Percentiles rank a stretch among this genome's conserved stretches.
Conservation (phyloP, 2,797 vertebrate genomes). For the Crenichthys baileyi region DNA sequence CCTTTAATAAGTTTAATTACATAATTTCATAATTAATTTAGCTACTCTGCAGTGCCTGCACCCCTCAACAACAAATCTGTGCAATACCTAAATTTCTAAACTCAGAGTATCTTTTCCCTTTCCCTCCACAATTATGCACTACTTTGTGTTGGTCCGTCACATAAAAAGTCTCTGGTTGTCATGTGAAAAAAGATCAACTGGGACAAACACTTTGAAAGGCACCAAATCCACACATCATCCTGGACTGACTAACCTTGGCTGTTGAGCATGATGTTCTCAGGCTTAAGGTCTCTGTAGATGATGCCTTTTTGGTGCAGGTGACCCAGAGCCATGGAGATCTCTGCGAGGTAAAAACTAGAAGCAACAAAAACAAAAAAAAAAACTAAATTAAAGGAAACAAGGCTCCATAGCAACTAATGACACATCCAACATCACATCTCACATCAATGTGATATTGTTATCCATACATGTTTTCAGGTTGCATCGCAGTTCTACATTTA, state of each 20-base stretch:
- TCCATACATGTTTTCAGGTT: neutral
- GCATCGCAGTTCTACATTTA: neutral
- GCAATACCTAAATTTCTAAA: too few relatives aligned
- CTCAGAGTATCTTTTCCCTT: too few relatives aligned
- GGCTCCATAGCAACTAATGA: neutral
- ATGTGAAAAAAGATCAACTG: neutral
- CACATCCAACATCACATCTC: neutral
- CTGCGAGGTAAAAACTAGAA: conserved; percentile 97
- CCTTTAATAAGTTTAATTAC: too few relatives aligned
- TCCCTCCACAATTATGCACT: too few relatives aligned
- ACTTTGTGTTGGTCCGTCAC: neutral
- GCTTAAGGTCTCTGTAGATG: conserved; percentile 99
- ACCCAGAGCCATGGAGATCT: conserved; percentile 99
- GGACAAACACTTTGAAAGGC: neutral
- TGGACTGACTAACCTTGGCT: conserved; percentile 86
- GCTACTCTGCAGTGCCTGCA: too few relatives aligned
- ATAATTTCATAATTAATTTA: too few relatives aligned
- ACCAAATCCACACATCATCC: neutral
- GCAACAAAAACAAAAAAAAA: conserved; percentile 31
- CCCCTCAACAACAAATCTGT: too few relatives aligned
- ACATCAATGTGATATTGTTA: too few relatives aligned
- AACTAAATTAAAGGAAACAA: neutral
- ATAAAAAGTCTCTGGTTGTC: neutral
- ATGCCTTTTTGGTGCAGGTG: conserved; percentile 99
- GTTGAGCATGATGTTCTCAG: conserved; percentile 99